A percentile compares a stretch with the other conserved stretches of the same genome.
Conservation (phyloP, 2,113 vertebrate genomes). For the Bungarus multicinctus region DNA sequence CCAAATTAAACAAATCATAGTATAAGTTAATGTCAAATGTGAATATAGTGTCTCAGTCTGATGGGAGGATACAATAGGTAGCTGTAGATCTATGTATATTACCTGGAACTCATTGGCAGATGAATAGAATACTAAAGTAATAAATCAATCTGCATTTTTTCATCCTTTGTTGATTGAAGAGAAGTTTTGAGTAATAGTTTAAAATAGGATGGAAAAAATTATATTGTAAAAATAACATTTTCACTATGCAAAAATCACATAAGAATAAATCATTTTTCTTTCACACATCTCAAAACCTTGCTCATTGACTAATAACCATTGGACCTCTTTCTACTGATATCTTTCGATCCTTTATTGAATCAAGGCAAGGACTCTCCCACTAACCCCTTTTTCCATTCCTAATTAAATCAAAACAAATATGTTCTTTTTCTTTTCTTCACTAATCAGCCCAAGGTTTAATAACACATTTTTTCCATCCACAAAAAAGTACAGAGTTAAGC, state of each 20-base stretch:
- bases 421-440: neutral
- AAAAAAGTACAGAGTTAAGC: neutral
- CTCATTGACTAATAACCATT: neutral
- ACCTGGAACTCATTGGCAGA: neutral
- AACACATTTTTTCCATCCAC: neutral
- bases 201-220: neutral
- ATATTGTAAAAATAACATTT: neutral
- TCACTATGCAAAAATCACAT: neutral
- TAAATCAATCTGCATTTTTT: neutral
- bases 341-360: neutral
- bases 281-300: neutral
- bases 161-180: neutral
- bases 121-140: neutral
- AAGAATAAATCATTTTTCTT: neutral
- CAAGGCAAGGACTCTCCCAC: neutral
- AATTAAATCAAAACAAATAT: neutral
- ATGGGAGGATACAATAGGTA: neutral
- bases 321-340: neutral
- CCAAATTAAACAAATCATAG: neutral
- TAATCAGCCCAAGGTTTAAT: neutral
- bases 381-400: neutral
- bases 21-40: neutral
- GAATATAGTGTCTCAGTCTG: neutral
- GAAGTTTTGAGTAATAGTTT: neutral
- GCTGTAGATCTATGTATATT: neutral